Evolutionary conservation across 2,113 vertebrate genomes (phyloP), one percentile per base, ranked within the genome.

Genomic region (Athene noctua): DNA sequence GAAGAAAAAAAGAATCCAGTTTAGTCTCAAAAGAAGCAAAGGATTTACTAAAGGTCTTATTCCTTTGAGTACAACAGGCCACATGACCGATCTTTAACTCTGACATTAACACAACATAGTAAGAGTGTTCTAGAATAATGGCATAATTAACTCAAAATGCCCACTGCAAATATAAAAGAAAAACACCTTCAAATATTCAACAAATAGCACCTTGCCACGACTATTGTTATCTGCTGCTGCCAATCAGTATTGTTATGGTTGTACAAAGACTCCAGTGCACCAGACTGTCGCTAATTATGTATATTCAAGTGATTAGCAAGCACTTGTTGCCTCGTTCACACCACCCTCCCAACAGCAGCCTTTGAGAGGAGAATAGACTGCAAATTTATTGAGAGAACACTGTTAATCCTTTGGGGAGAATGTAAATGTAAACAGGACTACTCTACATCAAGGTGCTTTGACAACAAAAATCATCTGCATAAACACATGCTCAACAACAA

Each of bases 391-490:
- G 98, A 98, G 98, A 98, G 97, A 97, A 98, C 98, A 98, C 98
- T 98, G 97, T 98, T 98, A 98, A 98, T 98, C 98, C 98, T 98
- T 98, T 97, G 97, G 98, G 98, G 97, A 98, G 97, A 97, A 98
- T 95, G 97, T 97, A 98, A 98, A 98, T 98, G 97, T 98, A 98
- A 98, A 98, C 98, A 98, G 98, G 97, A 97, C 97, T 98, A 97
- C 98, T 98, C 98, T 95, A 97, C 98, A 98, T 98, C 98, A 98
- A 98, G 98, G 98, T 98, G 98, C 98, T 98, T 98, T 98, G 98
- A 98, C 98, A 98, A 98, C 98, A 98, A 97, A 98, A 98, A 98
- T 99, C 98, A 99, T 99, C 98, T 98, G 98, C 98, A 98, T 98
- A 98, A 98, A 98, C 98, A 98, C 98, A 98, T 98, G 98, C 97